phyloP scores from a whole-genome alignment of 2,113 vertebrate species.

The Ictalurus punctatus region DNA sequence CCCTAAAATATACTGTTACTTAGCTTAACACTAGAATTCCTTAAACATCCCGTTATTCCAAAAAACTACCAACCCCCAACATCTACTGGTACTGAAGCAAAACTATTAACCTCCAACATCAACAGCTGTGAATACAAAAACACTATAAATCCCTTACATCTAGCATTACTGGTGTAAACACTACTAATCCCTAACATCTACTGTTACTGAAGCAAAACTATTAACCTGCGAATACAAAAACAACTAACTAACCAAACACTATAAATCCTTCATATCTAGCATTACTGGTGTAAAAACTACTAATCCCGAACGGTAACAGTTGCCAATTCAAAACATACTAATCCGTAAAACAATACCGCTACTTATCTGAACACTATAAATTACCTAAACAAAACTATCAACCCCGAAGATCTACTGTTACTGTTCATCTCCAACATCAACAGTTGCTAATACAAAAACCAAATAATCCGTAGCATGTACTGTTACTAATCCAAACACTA shows the following conservation, averaged over 20 bases:
- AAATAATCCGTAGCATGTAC: not conserved
- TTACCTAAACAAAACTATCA: not conserved
- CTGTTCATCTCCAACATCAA: not conserved
- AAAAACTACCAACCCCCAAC: too few species aligned
- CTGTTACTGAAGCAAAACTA: not conserved
- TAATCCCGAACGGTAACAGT: too few species aligned
- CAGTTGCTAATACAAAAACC: not conserved
- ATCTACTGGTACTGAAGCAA: not conserved
- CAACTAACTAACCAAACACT: too few species aligned
- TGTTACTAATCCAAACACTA: not conserved
- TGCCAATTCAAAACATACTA: not conserved
- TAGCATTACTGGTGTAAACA: too few species aligned
- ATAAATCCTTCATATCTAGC: too few species aligned
- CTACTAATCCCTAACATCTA: not conserved
- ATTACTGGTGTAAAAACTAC: too few species aligned
- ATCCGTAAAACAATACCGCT: not conserved
- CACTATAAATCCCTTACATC: too few species aligned
- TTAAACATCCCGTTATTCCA: not conserved
- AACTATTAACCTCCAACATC: too few species aligned
- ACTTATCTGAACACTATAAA: too few species aligned
- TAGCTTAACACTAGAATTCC: not conserved
- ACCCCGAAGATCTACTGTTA: not conserved
- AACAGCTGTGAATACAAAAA: too few species aligned
- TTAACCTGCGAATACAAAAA: too few species aligned
- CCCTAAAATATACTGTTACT: not conserved